phyloP scores from a whole-genome alignment of 2,797 vertebrate genomes.

The Chaunax sp. region DNA sequence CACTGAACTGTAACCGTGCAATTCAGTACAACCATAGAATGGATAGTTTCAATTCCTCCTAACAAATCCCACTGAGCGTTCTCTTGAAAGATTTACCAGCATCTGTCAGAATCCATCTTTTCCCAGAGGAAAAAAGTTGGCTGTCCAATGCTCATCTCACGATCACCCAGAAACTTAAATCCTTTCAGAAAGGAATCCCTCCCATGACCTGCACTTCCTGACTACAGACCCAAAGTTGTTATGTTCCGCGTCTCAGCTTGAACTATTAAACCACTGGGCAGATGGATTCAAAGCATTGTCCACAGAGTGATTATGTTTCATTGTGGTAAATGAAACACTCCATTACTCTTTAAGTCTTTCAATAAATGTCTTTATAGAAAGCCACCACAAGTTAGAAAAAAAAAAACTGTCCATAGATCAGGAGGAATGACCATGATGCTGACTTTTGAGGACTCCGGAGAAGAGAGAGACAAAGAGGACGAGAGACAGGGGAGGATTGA shows the following conservation, averaged over 20 bases:
- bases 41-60: background rate
- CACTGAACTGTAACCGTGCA: background rate
- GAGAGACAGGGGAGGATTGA: conserved; percentile 17
- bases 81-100: conserved; percentile 24
- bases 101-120: conserved; percentile 42
- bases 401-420: conserved; percentile 46
- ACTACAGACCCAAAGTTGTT: conserved; percentile 40
- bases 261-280: conserved; percentile 72
- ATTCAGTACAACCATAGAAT: background rate
- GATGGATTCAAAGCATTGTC: conserved; percentile 74
- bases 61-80: conserved; percentile 7
- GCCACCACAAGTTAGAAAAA: conserved; percentile 37
- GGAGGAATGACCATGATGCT: conserved; percentile 40
- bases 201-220: conserved; percentile 40
- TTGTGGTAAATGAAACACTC: conserved; percentile 80
- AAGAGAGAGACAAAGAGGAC: background rate
- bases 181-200: conserved; percentile 52
- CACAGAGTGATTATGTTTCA: conserved; percentile 75
- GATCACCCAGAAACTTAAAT: conserved; percentile 35
- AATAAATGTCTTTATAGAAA: conserved; percentile 76
- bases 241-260: conserved; percentile 50
- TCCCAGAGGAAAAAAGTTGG: conserved; percentile 19
- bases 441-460: conserved; percentile 44
- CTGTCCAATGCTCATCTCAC: conserved; percentile 45
- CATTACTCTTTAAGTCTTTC: conserved; percentile 75